A percentile compares a stretch with the other conserved stretches of the same genome.
These are phyloP conservation scores for Actinemys pallida DNA, from an alignment of 2,113 vertebrate genomes.

Conservation along the genomic window DNA sequence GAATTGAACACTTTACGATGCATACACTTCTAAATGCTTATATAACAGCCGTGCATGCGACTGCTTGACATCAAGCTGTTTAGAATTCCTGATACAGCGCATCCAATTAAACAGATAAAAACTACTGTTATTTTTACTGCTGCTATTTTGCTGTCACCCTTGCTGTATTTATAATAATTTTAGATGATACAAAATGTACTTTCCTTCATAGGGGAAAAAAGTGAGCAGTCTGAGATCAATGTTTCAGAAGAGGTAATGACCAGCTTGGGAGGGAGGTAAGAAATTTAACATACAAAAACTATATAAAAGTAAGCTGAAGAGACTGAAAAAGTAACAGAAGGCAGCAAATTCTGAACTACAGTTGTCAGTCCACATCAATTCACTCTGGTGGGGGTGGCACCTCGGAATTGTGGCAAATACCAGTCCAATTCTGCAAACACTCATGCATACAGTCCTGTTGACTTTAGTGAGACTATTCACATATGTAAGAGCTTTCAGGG, in stretches of 20 bases:
- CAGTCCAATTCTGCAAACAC: not conserved
- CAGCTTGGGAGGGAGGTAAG: not conserved
- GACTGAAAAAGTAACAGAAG: not conserved
- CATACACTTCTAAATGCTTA: not conserved
- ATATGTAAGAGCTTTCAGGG: constrained; percentile 12
- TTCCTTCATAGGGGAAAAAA: not conserved
- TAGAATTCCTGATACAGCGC: rapidly evolving
- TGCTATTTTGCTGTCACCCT: not conserved
- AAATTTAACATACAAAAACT: not conserved
- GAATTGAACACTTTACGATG: not conserved
- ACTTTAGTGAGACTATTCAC: not conserved
- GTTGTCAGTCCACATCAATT: not conserved
- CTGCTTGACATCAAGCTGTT: not conserved
- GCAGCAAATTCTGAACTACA: not conserved
- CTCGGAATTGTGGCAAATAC: not conserved
- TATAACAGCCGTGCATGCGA: rapidly evolving
- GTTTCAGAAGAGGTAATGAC: not conserved
- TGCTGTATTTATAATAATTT: not conserved
- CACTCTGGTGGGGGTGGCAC: not conserved
- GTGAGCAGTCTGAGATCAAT: not conserved
- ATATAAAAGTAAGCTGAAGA: not conserved
- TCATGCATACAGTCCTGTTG: not conserved
- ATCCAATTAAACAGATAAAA: not conserved
- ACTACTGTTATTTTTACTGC: not conserved
- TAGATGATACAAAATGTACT: not conserved